phyloP scores from a whole-genome alignment of 2,888 invertebrate species.

The Isoperla grammatica region DNA sequence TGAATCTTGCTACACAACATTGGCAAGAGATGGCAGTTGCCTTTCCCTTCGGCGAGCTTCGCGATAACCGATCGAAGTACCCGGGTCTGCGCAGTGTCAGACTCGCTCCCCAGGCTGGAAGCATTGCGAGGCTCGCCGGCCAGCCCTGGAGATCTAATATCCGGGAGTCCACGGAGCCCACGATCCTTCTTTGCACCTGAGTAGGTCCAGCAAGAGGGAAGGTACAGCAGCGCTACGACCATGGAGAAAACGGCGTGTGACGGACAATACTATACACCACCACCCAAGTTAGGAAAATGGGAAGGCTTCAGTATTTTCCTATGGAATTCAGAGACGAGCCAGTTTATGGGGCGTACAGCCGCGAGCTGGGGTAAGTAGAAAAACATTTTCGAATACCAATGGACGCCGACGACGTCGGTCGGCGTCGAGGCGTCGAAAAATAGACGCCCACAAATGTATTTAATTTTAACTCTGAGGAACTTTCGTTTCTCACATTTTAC shows the following conservation, averaged over 20 bases:
- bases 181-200: slow-evolving; percentile 24
- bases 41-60: no score
- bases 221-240: neutral
- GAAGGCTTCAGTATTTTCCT: slow-evolving; percentile 78
- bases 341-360: slow-evolving; percentile 86
- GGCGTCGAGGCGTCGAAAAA: neutral
- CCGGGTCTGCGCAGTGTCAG: slow-evolving; percentile 7
- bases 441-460: no score
- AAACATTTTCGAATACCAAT: slow-evolving; percentile 14
- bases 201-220: slow-evolving; percentile 14
- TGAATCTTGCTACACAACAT: no score
- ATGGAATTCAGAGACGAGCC: slow-evolving; percentile 88
- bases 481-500: no score
- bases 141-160: slow-evolving; percentile 25
- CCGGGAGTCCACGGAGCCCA: slow-evolving; percentile 20
- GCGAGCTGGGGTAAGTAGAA: slow-evolving; percentile 89
- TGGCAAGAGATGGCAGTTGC: no score
- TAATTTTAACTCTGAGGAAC: no score
- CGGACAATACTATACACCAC: slow-evolving; percentile 68
- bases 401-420: slow-evolving; percentile 1
- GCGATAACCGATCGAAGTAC: neutral
- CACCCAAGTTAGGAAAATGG: slow-evolving; percentile 78
- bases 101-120: slow-evolving; percentile 20
- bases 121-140: slow-evolving; percentile 26
- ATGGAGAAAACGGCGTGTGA: slow-evolving; percentile 68